phyloP scores from a whole-genome alignment of 2,888 invertebrate genomes.

The Polylopha cassiicola region DNA sequence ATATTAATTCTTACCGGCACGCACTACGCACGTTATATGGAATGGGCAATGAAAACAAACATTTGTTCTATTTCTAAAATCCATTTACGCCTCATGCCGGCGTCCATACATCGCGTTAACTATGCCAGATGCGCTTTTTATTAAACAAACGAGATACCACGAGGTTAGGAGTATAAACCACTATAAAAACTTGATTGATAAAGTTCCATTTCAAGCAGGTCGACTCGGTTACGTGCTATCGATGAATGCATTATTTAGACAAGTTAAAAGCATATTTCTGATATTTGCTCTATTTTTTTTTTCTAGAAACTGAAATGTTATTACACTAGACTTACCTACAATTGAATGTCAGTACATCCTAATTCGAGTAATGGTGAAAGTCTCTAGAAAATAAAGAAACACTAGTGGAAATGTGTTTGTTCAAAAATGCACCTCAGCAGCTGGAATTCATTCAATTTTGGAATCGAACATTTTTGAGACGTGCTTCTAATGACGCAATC shows the following conservation, averaged over 20 bases:
- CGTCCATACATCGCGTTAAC: constrained; percentile 29
- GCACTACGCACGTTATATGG: constrained; percentile 12
- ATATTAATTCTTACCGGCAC: constrained; percentile 3
- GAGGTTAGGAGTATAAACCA: constrained; percentile 10
- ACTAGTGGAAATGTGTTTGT: not conserved
- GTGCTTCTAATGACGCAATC: constrained; percentile 8
- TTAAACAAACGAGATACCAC: constrained; percentile 32
- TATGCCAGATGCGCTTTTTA: constrained; percentile 39
- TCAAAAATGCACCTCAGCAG: too few species aligned
- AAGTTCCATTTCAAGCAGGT: constrained; percentile 15
- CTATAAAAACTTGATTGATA: constrained; percentile 26
- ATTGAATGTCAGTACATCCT: too few species aligned
- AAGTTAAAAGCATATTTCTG: constrained; percentile 17
- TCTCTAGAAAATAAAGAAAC: not conserved
- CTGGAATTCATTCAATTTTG: too few species aligned
- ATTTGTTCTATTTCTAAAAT: constrained; percentile 46
- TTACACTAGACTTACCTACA: too few species aligned
- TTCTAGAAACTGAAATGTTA: not conserved
- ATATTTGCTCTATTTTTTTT: constrained; percentile 1
- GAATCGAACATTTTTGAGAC: not conserved
- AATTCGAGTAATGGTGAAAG: too few species aligned
- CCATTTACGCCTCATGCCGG: constrained; percentile 38
- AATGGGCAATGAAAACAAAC: constrained; percentile 39
- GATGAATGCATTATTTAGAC: constrained; percentile 22
- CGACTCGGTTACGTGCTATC: constrained; percentile 17